phyloP scores from a whole-genome alignment of 2,113 vertebrate genomes.

The Emydocephalus ijimae region DNA sequence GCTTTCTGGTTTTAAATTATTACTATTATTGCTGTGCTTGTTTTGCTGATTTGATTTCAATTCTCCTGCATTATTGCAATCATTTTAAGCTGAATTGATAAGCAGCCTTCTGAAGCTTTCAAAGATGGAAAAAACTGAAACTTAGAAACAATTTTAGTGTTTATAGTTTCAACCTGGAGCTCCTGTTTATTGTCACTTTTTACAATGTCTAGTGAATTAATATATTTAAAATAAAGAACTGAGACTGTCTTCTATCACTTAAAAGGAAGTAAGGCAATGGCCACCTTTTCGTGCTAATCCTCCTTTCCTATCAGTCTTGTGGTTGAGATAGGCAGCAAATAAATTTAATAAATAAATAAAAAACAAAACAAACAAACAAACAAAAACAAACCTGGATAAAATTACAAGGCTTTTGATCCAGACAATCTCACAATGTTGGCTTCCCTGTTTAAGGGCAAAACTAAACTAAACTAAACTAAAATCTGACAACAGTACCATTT shows the following conservation, averaged over 20 bases:
- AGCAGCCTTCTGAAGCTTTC: not conserved
- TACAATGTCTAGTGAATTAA: not conserved
- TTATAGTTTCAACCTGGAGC: not conserved
- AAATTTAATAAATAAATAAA: not conserved
- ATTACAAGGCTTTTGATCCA: not conserved
- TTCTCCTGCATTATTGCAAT: not conserved
- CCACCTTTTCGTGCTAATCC: not conserved
- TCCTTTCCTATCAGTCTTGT: not conserved
- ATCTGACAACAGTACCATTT: not conserved
- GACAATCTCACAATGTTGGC: not conserved
- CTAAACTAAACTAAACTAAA: not conserved
- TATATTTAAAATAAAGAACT: not conserved
- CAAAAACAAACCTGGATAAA: not conserved
- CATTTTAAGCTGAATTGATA: not conserved
- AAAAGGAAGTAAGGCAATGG: not conserved
- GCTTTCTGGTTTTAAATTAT: not conserved
- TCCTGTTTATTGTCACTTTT: not conserved
- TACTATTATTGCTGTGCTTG: not conserved
- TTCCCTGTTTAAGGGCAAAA: not conserved
- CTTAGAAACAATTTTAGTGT: not conserved
- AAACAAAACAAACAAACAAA: too few relatives aligned
- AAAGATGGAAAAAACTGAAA: not conserved
- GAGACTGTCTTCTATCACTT: not conserved
- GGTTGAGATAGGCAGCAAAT: not conserved
- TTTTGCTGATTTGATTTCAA: not conserved